Evolutionary conservation across 2,888 invertebrate species (phyloP).

Genomic region (Notodonta ziczac): DNA sequence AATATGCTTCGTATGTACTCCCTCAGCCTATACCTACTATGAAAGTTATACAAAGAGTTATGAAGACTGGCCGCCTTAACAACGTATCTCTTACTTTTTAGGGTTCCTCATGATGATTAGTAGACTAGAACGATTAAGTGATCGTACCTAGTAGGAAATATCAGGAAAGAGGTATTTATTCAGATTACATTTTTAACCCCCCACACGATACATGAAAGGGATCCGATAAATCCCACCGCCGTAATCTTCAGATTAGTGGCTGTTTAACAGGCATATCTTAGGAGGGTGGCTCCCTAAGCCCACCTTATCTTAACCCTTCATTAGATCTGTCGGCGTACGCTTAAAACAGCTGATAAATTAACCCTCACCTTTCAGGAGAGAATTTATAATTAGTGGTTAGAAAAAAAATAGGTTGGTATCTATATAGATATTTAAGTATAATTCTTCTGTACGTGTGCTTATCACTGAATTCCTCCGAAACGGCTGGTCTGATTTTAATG

Average conservation of each 20-base stretch:
- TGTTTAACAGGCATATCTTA: constrained; percentile 23
- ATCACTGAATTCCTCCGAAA: no score
- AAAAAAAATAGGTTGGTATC: not conserved
- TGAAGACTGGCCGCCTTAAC: no score
- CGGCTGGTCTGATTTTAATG: no score
- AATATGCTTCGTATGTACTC: no score
- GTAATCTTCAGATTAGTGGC: constrained; percentile 37
- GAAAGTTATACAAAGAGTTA: no score
- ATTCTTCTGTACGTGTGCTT: no score
- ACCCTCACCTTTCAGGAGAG: not conserved
- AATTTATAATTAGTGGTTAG: not conserved
- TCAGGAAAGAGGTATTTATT: not conserved
- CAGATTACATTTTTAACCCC: not conserved
- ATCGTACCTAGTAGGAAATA: no score
- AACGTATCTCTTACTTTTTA: no score
- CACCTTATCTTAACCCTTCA: constrained; percentile 37
- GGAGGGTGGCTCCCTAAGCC: constrained; percentile 19
- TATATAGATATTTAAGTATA: no score
- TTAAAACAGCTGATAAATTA: constrained; percentile 8
- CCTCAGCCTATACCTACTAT: no score
- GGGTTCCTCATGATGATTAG: no score
- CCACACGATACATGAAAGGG: not conserved
- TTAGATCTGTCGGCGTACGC: constrained; percentile 13
- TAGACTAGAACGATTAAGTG: no score
- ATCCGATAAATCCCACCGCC: constrained; percentile 14